Evolutionary conservation across 2,113 vertebrate genomes (phyloP), one percentile per base, ranked within the genome.

Genomic region (Oreocharis arfaki): DNA sequence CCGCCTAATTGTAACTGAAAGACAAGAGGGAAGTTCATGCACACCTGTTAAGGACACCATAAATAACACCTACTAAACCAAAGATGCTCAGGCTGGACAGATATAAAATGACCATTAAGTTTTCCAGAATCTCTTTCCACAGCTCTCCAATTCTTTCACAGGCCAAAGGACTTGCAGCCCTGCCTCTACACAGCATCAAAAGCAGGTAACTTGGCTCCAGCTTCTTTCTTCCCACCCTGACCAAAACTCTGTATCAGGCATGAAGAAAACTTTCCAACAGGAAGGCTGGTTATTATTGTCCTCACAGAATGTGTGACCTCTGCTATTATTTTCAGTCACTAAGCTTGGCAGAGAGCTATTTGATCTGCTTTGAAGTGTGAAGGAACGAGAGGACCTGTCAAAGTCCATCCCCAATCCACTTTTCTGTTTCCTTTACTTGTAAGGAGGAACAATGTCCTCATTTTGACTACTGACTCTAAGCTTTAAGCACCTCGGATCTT

Each of bases 401-500:
- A 78, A 82, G 42, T 10, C 65, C n/a, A 53, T 13, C 16, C 32
- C n/a, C 2, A 68, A 60, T 13, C 27, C 56, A 24, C 37, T 91
- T 55, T 84, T 35, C 24, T 27, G 4, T 44, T 79, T 53, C 21
- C 28, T 59, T 84, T 39, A 26, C 21, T 65, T 39, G 8, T 5
- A 56, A 75, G 8, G 3, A 33, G 24, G 21, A 71, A 56, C 16
- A 89, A 67, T 2, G 1, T 10, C 60, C 42, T 74, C 57, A 20
- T 37, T 92, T 41, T 52, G 44, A 71, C 23, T 14, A 77, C 37
- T 18, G 15, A 63, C 28, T 61, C 22, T 7, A 76, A 65, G 37
- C 21, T 57, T 56, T n/a, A 86, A 55, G 37, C 9, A 53, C 16
- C 28, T 19, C 3, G 3, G 3, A 47, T n/a, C n/a, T 8, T 0